Evolutionary conservation across 2,888 invertebrate genomes (phyloP).

Genomic region (Diarsia brunnea): DNA sequence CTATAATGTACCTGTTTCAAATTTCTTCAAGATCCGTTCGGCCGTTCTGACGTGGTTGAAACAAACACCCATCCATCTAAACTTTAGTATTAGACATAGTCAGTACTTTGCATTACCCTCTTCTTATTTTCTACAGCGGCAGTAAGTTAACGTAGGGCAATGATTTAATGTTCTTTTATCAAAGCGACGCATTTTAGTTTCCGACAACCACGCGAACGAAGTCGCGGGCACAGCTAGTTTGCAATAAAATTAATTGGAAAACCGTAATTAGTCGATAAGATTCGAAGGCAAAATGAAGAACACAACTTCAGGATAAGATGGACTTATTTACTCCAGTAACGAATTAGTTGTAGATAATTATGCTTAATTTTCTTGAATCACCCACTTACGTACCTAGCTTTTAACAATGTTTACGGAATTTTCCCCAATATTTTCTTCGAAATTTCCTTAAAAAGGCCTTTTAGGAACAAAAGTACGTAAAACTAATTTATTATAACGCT

Average conservation of each 20-base stretch:
- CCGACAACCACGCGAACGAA: too few species aligned
- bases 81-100: too few species aligned
- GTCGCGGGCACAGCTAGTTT: too few species aligned
- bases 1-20: too few species aligned
- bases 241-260: background rate
- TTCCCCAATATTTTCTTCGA: background rate
- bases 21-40: too few species aligned
- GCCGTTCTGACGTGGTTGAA: too few species aligned
- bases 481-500: slow-evolving; percentile 58
- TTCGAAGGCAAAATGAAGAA: background rate
- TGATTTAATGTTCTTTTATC: too few species aligned
- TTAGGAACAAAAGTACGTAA: slow-evolving; percentile 39
- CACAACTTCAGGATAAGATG: background rate
- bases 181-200: too few species aligned
- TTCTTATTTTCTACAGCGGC: too few species aligned
- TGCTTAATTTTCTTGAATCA: background rate
- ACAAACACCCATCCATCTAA: too few species aligned
- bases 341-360: background rate
- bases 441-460: slow-evolving; percentile 32
- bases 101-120: too few species aligned
- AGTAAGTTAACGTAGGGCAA: too few species aligned
- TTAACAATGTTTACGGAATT: background rate
- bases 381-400: background rate
- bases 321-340: background rate
- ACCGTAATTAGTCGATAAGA: background rate